These are phyloP conservation scores for Heteromurus nitidus DNA, from an alignment of 2,888 invertebrate species.

Conservation along the genomic window DNA sequence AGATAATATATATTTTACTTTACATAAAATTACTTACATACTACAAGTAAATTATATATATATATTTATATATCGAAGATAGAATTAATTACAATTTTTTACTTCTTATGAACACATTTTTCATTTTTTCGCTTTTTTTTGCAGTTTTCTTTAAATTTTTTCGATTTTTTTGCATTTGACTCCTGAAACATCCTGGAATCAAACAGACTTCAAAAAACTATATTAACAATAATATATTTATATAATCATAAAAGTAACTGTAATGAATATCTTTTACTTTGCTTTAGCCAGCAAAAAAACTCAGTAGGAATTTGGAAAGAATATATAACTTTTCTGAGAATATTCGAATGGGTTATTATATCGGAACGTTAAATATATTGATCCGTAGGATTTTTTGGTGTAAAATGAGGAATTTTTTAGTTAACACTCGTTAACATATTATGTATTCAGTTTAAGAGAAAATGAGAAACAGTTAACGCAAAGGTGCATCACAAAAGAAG, in stretches of 20 bases:
- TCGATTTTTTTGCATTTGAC: slow-evolving; percentile 59
- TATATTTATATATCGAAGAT: slow-evolving; percentile 17
- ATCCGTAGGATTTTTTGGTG: neutral
- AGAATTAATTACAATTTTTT: slow-evolving; percentile 28
- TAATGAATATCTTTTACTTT: neutral
- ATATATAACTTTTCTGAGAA: neutral
- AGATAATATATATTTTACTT: too few species aligned
- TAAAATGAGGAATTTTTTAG: too few species aligned
- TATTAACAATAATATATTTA: slow-evolving; percentile 2
- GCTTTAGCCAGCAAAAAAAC: neutral
- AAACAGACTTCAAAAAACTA: neutral
- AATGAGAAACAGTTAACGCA: too few species aligned
- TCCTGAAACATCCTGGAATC: slow-evolving; percentile 30
- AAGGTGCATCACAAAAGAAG: neutral
- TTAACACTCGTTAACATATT: too few species aligned
- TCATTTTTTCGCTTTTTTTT: slow-evolving; percentile 62
- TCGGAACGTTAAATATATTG: neutral
- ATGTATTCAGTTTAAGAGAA: too few species aligned
- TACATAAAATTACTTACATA: slow-evolving; percentile 4
- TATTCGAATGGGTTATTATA: neutral
- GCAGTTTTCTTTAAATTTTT: slow-evolving; percentile 54
- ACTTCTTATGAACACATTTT: slow-evolving; percentile 60
- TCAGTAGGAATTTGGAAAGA: neutral
- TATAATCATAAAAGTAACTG: neutral
- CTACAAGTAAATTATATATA: slow-evolving; percentile 9